Conservation (phyloP, 1,140 invertebrate genomes). For the Drosophila carrolli region DNA sequence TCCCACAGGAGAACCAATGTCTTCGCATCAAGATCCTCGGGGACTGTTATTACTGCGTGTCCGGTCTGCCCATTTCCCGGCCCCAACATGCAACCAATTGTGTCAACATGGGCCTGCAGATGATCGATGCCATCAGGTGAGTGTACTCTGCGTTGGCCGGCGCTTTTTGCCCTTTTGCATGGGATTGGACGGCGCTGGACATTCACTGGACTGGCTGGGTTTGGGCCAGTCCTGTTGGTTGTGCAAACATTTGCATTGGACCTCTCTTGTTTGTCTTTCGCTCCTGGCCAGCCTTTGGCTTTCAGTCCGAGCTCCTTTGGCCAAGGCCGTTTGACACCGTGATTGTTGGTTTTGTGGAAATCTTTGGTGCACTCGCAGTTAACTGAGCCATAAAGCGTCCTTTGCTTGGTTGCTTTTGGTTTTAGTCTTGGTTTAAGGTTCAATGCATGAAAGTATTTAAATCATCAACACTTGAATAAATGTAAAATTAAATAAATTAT, state of each 20-base stretch:
- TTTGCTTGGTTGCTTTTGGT: conserved; percentile 17
- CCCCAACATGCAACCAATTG: conserved; percentile 98
- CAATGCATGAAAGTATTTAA: not conserved
- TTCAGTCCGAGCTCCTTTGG: conserved; percentile 27
- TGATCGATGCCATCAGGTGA: conserved; percentile 98
- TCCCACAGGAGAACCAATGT: conserved; percentile 95
- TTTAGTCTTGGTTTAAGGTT: not conserved
- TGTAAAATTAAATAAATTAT: not conserved
- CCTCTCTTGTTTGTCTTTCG: conserved; percentile 62
- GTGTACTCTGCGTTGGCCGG: conserved; percentile 29
- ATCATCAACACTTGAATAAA: not conserved
- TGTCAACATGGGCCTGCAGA: conserved; percentile 98
- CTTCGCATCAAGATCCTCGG: conserved; percentile 97
- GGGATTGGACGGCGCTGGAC: not conserved
- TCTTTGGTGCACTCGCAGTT: conserved; percentile 31
- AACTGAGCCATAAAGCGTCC: conserved; percentile 31
- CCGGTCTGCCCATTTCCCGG: conserved; percentile 94
- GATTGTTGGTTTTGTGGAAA: conserved; percentile 47
- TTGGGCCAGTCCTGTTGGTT: conserved; percentile 7
- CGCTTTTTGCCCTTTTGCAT: conserved; percentile 2
- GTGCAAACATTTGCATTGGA: conserved; percentile 53
- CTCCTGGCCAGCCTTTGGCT: conserved; percentile 50
- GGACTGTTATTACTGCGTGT: conserved; percentile 98
- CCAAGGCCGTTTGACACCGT: conserved; percentile 40
- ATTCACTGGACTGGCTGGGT: not conserved